Evolutionary conservation across 2,797 vertebrate genomes (phyloP).

Genomic region (Calcarius lapponicus): DNA sequence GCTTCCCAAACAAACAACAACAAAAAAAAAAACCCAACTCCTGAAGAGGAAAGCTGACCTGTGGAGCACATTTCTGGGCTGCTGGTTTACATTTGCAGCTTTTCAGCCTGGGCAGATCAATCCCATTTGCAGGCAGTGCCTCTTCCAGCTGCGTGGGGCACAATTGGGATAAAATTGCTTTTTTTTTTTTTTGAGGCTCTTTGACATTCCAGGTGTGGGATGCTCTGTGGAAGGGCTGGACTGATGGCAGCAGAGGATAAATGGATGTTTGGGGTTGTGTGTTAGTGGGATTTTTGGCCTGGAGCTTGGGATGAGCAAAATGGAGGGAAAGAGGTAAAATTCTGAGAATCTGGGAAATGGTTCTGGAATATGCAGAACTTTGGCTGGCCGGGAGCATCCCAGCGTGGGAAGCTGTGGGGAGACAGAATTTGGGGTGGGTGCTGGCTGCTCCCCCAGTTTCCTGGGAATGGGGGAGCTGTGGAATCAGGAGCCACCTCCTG

Average conservation of each 20-base stretch:
- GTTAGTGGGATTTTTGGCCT: neutral
- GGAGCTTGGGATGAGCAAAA: neutral
- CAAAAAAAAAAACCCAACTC: neutral
- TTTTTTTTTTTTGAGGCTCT: neutral
- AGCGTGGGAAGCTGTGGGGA: fast-evolving
- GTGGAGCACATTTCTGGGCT: neutral
- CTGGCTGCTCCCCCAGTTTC: neutral
- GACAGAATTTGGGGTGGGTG: neutral
- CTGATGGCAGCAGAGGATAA: neutral
- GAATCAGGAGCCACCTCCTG: fast-evolving
- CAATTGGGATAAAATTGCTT: neutral
- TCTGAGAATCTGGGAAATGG: neutral
- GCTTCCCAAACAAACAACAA: neutral
- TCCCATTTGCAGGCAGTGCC: neutral
- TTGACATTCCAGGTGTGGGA: neutral
- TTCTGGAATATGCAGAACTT: neutral
- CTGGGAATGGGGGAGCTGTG: neutral
- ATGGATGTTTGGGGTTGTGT: neutral
- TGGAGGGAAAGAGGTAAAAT: neutral
- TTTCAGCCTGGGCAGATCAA: neutral
- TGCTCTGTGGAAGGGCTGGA: neutral
- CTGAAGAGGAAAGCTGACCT: neutral
- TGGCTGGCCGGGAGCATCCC: neutral
- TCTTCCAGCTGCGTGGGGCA: neutral
- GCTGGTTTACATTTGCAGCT: neutral